Evolutionary conservation across 2,888 invertebrate genomes (phyloP).

Genomic region (Harpalus rufipes): DNA sequence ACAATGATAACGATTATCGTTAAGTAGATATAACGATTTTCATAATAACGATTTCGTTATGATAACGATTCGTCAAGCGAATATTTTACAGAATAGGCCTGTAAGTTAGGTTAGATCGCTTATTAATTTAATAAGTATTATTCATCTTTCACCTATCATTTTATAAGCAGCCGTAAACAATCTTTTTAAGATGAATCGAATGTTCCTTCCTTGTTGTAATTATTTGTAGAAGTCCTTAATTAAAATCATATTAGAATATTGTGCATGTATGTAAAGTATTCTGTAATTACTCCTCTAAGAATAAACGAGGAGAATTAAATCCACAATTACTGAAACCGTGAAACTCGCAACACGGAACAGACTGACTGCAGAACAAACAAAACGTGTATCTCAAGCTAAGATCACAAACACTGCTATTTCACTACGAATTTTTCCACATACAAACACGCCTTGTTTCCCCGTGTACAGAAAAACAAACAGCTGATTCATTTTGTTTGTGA

Average conservation of each 20-base stretch:
- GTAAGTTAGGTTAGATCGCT: too few relatives aligned
- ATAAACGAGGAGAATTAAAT: slow-evolving; percentile 11
- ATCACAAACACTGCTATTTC: slow-evolving; percentile 26
- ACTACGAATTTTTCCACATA: slow-evolving; percentile 24
- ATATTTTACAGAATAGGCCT: too few relatives aligned
- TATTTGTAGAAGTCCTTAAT: slow-evolving; percentile 29
- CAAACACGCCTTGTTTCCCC: slow-evolving; percentile 33
- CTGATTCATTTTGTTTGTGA: slow-evolving; percentile 39
- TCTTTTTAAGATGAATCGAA: not conserved
- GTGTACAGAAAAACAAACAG: slow-evolving; percentile 30
- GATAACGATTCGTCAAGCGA: too few relatives aligned
- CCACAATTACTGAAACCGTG: slow-evolving; percentile 31
- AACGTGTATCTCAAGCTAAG: slow-evolving; percentile 28
- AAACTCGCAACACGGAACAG: not conserved
- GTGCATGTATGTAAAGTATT: slow-evolving; percentile 10
- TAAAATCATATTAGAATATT: slow-evolving; percentile 33
- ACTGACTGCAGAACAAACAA: not conserved
- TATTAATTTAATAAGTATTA: too few relatives aligned
- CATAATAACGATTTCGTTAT: too few relatives aligned
- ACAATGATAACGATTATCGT: too few relatives aligned
- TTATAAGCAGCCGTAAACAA: too few relatives aligned
- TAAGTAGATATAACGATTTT: too few relatives aligned
- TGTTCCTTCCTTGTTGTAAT: slow-evolving; percentile 15
- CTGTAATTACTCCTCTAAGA: slow-evolving; percentile 20
- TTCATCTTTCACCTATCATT: too few relatives aligned